Percentiles rank a stretch among this genome's conserved stretches.
phyloP scores from a whole-genome alignment of 1,140 invertebrate genomes.

The Charaxes varanes region DNA sequence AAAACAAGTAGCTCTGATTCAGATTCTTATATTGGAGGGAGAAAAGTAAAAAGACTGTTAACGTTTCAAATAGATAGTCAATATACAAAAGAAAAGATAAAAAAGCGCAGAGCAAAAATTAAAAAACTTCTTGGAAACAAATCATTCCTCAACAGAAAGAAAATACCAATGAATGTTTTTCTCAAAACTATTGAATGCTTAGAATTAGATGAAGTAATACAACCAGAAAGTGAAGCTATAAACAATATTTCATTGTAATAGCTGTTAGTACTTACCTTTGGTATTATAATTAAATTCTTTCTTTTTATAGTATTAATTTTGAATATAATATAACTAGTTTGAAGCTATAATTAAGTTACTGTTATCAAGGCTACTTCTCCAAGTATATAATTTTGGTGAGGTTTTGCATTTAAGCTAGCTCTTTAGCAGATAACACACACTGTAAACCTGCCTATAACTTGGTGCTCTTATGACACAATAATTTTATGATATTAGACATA shows the following conservation, averaged over 20 bases:
- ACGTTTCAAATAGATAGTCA: slow-evolving; percentile 64
- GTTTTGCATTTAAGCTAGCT: too few relatives aligned
- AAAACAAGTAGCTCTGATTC: slow-evolving; percentile 38
- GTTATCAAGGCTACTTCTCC: too few relatives aligned
- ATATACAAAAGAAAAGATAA: slow-evolving; percentile 66
- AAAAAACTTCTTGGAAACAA: slow-evolving; percentile 63
- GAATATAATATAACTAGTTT: too few relatives aligned
- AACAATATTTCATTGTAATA: slow-evolving; percentile 18
- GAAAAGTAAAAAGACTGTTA: slow-evolving; percentile 64
- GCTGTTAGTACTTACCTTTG: slow-evolving; percentile 21
- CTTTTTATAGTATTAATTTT: not conserved
- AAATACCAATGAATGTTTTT: slow-evolving; percentile 66
- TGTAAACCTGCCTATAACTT: too few relatives aligned
- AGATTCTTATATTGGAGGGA: slow-evolving; percentile 43
- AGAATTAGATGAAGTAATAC: slow-evolving; percentile 57
- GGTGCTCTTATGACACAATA: too few relatives aligned
- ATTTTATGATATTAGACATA: too few relatives aligned
- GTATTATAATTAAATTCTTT: slow-evolving; percentile 15
- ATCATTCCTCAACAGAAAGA: slow-evolving; percentile 62
- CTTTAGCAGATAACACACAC: too few relatives aligned
- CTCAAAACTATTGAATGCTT: slow-evolving; percentile 59
- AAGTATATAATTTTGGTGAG: too few relatives aligned
- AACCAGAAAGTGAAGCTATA: slow-evolving; percentile 36
- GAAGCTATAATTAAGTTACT: too few relatives aligned
- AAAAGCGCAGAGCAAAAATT: slow-evolving; percentile 62